Evolutionary conservation across 2,888 invertebrate species (phyloP), one percentile per base, ranked within the genome.

Genomic region (Leptinotarsa peninsularis): DNA sequence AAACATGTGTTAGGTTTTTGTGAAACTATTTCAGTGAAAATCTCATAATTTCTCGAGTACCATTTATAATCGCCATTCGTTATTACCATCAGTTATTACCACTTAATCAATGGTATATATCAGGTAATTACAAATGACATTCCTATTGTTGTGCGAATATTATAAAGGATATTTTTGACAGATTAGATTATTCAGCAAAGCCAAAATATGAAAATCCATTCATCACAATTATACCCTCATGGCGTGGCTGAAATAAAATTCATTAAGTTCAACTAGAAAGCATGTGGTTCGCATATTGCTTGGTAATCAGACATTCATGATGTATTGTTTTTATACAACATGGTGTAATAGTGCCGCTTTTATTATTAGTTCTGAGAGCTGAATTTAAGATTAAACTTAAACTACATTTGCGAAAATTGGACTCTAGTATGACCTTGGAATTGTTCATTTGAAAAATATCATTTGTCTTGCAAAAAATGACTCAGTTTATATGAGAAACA

Each of bases 271-370:
- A 27, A 33, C 17, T 27, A 18, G 43, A 63, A 43, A 17, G n/a
- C 63, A 63, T 63, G 33, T 63, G 63, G 63, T 63, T 33, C 43
- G 63, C 63, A 63, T 63, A 63, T 63, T 43, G 43, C 33, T 63
- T 63, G 63, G n/a, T 5, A 63, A 43, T 33, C 63, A n/a, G n/a
- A 7, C 10, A 33, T 63, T 63, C 17, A 33, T 33, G 17, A 63
- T 63, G 27, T 13, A 63, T 63, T 63, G 33, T 63, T 63, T 33
- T 43, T n/a, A 43, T 63, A 63, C 33, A n/a, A 58, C 58, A 58
- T 15, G 23, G 13, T 21, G 13, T 23, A 21, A 58, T 18, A 21
- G 56, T 23, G 4, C 23, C 13, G 18, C 23, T 13, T 58, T 58
- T 23, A 58, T 58, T 21, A 18, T 5, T 14, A 52, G 52, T 58